Base-by-base conservation (phyloP, 2,888 invertebrate species). In the Drosophila incognita region DNA sequence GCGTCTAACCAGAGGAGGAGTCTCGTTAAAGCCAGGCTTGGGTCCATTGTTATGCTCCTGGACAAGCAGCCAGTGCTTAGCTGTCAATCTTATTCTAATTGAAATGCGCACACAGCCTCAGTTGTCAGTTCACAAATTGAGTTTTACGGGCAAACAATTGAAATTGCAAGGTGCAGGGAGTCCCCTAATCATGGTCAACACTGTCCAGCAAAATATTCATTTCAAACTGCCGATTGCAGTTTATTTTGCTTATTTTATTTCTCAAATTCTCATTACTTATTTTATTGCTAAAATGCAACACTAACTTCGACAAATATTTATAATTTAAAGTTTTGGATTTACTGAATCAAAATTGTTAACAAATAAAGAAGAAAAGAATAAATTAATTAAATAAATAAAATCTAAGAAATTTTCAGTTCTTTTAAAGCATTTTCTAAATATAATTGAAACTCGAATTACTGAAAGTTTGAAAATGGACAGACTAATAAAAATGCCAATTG, bases 11-110 rank as follows among this genome's bases (percentile, higher is more conserved):
- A 58, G 49, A 38, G 38, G 36, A 10, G 54, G 61, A 72, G 64
- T 21, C 46, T 31, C 33, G 24, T 54, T 46, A 29, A 15, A 54
- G 62, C 63, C 49, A 49, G 24, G 38, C n/a, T 29, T 6, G 21
- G 49, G 54, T 48, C 59, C 59, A 82, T 80, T 82, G 81, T 75
- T 85, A 31, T 38, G 57, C 48, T 56, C 7, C 31, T 46, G 59
- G 24, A 54, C 46, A 38, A 15, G 38, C 38, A 36, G n/a, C 54
- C 70, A 69, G 21, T 63, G 74, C 75, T 72, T 46, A 58, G 81
- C 85, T 84, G 85, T 89, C 85, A 86, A 86, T 86, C 85, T 87
- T 84, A 84, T 82, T 75, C 74, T 78, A 87, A 83, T 89, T 81
- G 81, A 75, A 81, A 81, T 68, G 72, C 69, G 72, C 71, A 74